A percentile compares a stretch with the other conserved stretches of the same genome.
Conservation (phyloP, 1,140 invertebrate genomes). For the Conus betulinus region DNA sequence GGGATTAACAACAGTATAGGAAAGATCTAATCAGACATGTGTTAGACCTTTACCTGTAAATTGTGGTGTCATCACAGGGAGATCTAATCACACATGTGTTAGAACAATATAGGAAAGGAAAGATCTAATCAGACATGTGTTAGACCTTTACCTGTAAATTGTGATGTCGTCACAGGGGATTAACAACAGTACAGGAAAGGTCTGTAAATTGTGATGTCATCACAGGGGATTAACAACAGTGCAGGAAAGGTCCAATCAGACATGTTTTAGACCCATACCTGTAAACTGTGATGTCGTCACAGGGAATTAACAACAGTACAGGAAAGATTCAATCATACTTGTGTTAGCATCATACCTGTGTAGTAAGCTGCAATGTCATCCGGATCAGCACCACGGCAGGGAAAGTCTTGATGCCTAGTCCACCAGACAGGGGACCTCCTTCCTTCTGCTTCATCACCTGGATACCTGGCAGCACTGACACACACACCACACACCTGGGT, state of each 20-base stretch:
- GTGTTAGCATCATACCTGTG: constrained; percentile 4
- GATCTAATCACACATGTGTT: no score
- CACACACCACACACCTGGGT: not conserved
- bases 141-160: no score
- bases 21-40: no score
- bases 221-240: no score
- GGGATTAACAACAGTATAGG: not conserved
- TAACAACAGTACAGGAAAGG: not conserved
- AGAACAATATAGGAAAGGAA: no score
- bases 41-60: no score
- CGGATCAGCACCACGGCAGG: constrained; percentile 35
- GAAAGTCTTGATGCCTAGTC: constrained; percentile 19
- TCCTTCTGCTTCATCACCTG: constrained; percentile 17
- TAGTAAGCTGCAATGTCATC: constrained; percentile 12
- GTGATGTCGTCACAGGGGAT: not conserved
- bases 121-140: no score
- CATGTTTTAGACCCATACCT: not conserved
- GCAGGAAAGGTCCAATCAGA: no score
- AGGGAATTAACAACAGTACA: not conserved
- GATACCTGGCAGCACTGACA: constrained; percentile 15
- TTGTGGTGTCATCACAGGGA: not conserved
- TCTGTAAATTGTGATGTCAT: no score
- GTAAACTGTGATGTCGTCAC: not conserved
- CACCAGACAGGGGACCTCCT: not conserved
- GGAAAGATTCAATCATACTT: no score